Base-by-base conservation (phyloP, 2,797 vertebrate genomes). In the Phaenicophaeus curvirostris region DNA sequence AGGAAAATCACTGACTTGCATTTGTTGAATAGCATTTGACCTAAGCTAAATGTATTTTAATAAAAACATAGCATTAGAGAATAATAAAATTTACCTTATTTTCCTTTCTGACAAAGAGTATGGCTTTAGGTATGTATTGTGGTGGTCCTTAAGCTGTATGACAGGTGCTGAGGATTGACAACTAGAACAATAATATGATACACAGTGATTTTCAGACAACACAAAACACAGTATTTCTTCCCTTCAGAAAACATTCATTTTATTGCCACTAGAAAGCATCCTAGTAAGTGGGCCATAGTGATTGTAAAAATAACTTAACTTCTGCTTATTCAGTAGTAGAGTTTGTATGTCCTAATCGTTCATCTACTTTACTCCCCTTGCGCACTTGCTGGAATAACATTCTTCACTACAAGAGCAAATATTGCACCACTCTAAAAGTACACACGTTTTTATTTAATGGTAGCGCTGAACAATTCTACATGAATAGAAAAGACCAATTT, bases 21-120 rank as follows among this genome's bases (percentile, higher is more conserved):
- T 85, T 94, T 85, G 31, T 61, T 86, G 66, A 87, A 91, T 67
- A 78, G 50, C 55, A 67, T 92, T 89, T 93, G 82, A 74, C 83
- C 81, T 87, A 62, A 46, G 41, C 12, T 87, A 87, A 76, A 69
- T 55, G 3, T 89, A 76, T 87, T 92, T 89, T 83, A 82, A 77
- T 63, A 91, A 87, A 93, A 96, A 57, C 28, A 57, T 15, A 81
- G 11, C 54, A 58, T 66, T 81, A 87, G 9, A 57, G n/a, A 87
- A 69, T 25, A 86, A 74, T 85, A 88, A 12, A 6, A 2, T 10
- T 75, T 83, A 21, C 35, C 16, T 66, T 83, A 27, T 73, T 90
- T 85, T 87, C n/a, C 44, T 76, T 86, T 93, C 73, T 75, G 35
- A 74, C 39, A 77, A 63, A 84, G 35, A 75, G 11, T 68, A 48